These are phyloP conservation scores for Drosophila arizonae DNA, from an alignment of 1,140 invertebrate species.

Conservation along the genomic window DNA sequence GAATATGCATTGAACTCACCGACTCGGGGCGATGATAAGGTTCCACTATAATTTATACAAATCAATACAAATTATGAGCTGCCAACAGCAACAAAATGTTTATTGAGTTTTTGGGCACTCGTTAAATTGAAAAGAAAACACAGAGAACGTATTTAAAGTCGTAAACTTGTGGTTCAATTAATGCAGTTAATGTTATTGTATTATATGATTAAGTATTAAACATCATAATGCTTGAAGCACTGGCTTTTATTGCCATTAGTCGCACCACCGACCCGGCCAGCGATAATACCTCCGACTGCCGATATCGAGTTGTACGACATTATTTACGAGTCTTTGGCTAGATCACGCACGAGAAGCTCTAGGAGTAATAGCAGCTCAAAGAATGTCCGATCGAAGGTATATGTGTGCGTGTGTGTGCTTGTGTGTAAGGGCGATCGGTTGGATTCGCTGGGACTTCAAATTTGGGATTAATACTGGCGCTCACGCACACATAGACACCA, in stretches of 20 bases:
- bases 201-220: constrained; percentile 61
- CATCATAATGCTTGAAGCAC: constrained; percentile 56
- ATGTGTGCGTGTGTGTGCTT: neutral
- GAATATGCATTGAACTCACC: constrained; percentile 26
- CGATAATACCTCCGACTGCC: constrained; percentile 48
- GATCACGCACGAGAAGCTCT: neutral
- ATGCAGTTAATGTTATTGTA: constrained; percentile 32
- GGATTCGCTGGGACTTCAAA: constrained; percentile 9
- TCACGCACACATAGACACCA: constrained; percentile 5
- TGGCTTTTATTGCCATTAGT: constrained; percentile 58
- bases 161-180: constrained; percentile 47
- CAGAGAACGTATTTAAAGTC: constrained; percentile 34
- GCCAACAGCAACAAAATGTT: constrained; percentile 56
- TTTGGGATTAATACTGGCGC: constrained; percentile 11
- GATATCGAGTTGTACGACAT: constrained; percentile 50
- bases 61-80: constrained; percentile 57
- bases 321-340: constrained; percentile 40
- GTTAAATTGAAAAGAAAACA: constrained; percentile 28
- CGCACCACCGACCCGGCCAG: constrained; percentile 29
- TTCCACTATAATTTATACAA: constrained; percentile 24
- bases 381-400: neutral
- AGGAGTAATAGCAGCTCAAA: neutral
- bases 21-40: constrained; percentile 3
- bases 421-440: neutral
- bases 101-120: constrained; percentile 45